These are phyloP conservation scores for mouse (Mus musculus) DNA, from an alignment of 2,113 vertebrate species.

Conservation along the genomic window GRCm39 chr10:21952001-21952500, in stretches of 20 bases:
- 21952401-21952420: conserved; percentile 95
- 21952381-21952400: conserved; percentile 93
- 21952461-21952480: conserved; percentile 92
- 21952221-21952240: background rate
- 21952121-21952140: conserved; percentile 79
- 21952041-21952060: background rate
- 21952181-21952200: conserved; percentile 68
- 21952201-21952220: background rate
- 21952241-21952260: conserved; percentile 11
- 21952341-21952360: conserved; percentile 95
- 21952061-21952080: background rate
- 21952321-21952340: conserved; percentile 96
- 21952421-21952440: conserved; percentile 67
- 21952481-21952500: conserved; percentile 97
- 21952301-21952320: conserved; percentile 96
- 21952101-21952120: conserved; percentile 60
- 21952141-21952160: conserved; percentile 82
- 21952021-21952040: no score
- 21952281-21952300: conserved; percentile 63
- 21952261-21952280: conserved; percentile 67
- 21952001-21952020: background rate
- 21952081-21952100: background rate
- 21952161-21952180: conserved; percentile 82
- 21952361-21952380: conserved; percentile 95
- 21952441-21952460: background rate